A percentile compares a stretch with the other conserved stretches of the same genome.
Conservation (phyloP, 2,888 invertebrate species). For the Tyria jacobaeae region DNA sequence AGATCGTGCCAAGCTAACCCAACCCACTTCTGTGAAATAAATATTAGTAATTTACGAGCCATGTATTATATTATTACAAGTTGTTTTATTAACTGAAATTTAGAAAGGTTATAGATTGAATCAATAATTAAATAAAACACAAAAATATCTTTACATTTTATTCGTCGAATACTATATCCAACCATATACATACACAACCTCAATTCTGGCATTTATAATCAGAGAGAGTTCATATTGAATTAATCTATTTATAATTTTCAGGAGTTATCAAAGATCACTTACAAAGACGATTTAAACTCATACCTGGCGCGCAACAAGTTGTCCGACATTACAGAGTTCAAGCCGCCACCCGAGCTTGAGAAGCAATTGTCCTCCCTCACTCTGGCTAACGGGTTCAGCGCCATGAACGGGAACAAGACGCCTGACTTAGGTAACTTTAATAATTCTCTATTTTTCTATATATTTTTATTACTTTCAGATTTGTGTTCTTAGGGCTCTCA, state of each 20-base stretch:
- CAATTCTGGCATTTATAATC: background rate
- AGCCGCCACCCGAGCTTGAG: conserved; percentile 73
- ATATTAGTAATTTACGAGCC: no score
- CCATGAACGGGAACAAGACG: conserved; percentile 68
- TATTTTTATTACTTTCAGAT: no score
- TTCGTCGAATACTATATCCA: no score
- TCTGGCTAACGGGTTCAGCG: conserved; percentile 71
- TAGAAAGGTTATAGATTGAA: no score
- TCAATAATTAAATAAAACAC: no score
- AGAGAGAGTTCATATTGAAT: background rate
- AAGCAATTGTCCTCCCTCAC: conserved; percentile 74
- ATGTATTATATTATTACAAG: no score
- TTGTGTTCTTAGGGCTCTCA: no score
- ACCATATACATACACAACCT: background rate
- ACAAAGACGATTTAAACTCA: conserved; percentile 83
- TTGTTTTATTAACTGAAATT: no score
- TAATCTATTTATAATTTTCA: conserved; percentile 43
- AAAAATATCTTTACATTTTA: no score
- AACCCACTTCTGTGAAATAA: no score
- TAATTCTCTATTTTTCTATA: no score
- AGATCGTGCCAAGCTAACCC: no score
- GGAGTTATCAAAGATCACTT: conserved; percentile 83
- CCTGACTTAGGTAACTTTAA: conserved; percentile 62
- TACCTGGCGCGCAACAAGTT: conserved; percentile 74
- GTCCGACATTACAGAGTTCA: conserved; percentile 76